Evolutionary conservation across 2,797 vertebrate genomes (phyloP), one percentile per base, ranked within the genome.

Genomic region (Gadopsis bispinosus): DNA sequence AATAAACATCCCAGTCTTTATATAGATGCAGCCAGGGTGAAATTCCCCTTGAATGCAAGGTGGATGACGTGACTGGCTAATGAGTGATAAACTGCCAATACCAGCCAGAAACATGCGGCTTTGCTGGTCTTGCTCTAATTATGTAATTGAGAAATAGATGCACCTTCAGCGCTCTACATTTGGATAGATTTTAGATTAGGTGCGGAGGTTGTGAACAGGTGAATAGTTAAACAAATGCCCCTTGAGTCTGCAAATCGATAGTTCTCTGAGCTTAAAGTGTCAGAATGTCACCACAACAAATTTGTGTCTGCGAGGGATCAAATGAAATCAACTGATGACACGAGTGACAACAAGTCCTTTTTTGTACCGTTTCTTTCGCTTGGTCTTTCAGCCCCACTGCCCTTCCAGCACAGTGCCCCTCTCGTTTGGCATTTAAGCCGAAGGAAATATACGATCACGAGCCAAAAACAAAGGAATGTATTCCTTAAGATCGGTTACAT

Each of bases 151-250:
- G 64, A 47, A 75, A 79, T 17, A 35, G 39, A 59, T 54, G 20
- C 7, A 22, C 61, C 76, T 65, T 51, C 31, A 39, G 0, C 16
- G 5, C 60, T 45, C 26, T 47, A 39, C 51, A 67, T 75, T 67
- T 67, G 37, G 45, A 86, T 83, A 33, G 78, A 83, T 85, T 85
- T 75, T 35, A 66, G 65, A 73, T 73, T 64, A 73, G 51, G 48
- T 47, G 43, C 10, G 47, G 31, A 71, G 26, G 53, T 58, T 69
- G 33, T 41, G 26, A 26, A 26, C 11, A 22, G 31, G 54, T 12
- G 12, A 61, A 68, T 51, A 69, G 54, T 85, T 78, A 81, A 81
- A 76, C 60, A 85, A 77, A 85, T 67, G 47, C 14, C 77, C 45
- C 59, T 22, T 0, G 22, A 69, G 65, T 39, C 74, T 75, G 54